phyloP scores from a whole-genome alignment of 2,113 vertebrate genomes.

The Callorhinus ursinus region DNA sequence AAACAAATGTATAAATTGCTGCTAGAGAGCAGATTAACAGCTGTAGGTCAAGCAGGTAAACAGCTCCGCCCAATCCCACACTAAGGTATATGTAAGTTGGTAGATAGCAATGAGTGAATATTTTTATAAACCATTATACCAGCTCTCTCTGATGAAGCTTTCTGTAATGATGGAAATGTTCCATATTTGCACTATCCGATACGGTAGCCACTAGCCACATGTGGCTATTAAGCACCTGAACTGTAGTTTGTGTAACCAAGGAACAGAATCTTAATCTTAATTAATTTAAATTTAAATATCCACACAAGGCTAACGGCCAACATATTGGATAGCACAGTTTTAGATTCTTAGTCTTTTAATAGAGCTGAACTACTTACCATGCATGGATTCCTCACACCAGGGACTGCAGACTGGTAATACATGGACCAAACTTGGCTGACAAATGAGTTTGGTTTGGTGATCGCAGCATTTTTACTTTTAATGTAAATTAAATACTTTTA shows the following conservation, averaged over 20 bases:
- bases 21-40: background rate
- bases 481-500: constrained; percentile 23
- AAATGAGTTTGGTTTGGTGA: background rate
- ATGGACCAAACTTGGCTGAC: background rate
- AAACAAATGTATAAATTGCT: constrained; percentile 1
- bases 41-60: background rate
- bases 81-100: background rate
- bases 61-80: background rate
- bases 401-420: background rate
- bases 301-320: background rate
- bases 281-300: background rate
- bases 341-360: background rate
- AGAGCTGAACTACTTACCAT: background rate
- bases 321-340: background rate
- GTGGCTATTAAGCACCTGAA: background rate
- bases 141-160: background rate
- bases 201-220: background rate
- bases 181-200: background rate
- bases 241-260: background rate
- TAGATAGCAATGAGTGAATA: background rate
- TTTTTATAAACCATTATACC: background rate
- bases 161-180: background rate
- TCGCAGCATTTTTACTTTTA: background rate
- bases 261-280: constrained; percentile 3
- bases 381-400: background rate